Evolutionary conservation across 2,797 vertebrate species (phyloP).

Genomic region (Syndactyla subalaris): DNA sequence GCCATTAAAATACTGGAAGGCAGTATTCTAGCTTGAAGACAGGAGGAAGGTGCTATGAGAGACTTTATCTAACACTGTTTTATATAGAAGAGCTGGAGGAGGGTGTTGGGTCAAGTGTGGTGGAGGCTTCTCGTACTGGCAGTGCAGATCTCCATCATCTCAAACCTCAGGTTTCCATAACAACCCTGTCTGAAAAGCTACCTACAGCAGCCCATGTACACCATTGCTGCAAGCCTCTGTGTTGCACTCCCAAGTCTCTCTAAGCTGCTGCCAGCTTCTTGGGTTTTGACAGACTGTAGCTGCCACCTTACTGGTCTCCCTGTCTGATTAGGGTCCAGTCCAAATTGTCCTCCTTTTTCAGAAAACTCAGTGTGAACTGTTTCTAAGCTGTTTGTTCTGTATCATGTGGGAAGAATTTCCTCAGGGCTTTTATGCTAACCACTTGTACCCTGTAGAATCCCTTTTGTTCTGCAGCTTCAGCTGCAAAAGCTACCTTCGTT

Average conservation of each 20-base stretch:
- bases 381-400: background rate
- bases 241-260: background rate
- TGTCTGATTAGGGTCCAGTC: background rate
- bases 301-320: background rate
- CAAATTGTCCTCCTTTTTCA: background rate
- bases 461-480: background rate
- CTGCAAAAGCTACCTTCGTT: background rate
- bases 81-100: background rate
- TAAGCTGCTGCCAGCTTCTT: background rate
- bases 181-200: background rate
- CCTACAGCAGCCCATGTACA: background rate
- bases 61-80: background rate
- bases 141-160: background rate
- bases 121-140: background rate
- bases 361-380: background rate
- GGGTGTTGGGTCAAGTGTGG: background rate
- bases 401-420: background rate
- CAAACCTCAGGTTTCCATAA: constrained; percentile 1
- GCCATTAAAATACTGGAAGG: background rate
- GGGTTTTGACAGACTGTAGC: background rate
- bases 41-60: background rate
- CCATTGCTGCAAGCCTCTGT: background rate
- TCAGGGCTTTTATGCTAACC: background rate
- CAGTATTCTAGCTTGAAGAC: background rate
- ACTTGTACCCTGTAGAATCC: background rate